phyloP scores from a whole-genome alignment of 2,888 invertebrate genomes.

The Drosophila cognata region DNA sequence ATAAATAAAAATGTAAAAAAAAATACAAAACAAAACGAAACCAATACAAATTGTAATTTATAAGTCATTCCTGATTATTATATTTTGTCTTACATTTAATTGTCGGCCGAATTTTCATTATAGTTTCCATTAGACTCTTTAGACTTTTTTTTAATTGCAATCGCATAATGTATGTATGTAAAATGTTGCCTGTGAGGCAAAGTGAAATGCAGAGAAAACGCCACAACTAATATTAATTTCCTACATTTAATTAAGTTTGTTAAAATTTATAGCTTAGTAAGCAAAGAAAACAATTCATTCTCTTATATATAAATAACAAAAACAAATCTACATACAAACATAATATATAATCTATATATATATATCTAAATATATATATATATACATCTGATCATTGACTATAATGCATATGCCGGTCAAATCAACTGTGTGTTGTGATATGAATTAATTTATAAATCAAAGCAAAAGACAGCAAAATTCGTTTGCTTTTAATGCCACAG shows the following conservation, averaged over 20 bases:
- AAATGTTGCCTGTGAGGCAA: slow-evolving; percentile 69
- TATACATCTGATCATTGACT: slow-evolving; percentile 41
- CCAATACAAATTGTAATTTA: slow-evolving; percentile 48
- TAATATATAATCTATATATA: slow-evolving; percentile 28
- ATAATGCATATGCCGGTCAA: slow-evolving; percentile 63
- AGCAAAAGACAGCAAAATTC: slow-evolving; percentile 42
- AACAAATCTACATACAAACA: slow-evolving; percentile 32
- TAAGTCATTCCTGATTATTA: slow-evolving; percentile 75
- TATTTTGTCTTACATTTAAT: slow-evolving; percentile 41
- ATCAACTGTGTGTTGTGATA: slow-evolving; percentile 81
- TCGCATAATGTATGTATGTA: slow-evolving; percentile 32
- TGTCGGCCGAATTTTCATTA: slow-evolving; percentile 22
- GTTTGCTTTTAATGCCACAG: slow-evolving; percentile 43
- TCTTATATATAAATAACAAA: slow-evolving; percentile 33
- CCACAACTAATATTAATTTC: slow-evolving; percentile 77
- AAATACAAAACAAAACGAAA: slow-evolving; percentile 43
- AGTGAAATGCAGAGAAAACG: slow-evolving; percentile 48
- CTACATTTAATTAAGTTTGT: slow-evolving; percentile 75
- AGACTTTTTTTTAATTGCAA: slow-evolving; percentile 9
- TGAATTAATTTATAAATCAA: slow-evolving; percentile 75
- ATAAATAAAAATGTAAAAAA: slow-evolving; percentile 24
- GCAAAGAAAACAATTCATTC: slow-evolving; percentile 63
- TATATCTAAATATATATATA: slow-evolving; percentile 24
- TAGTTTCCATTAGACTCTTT: slow-evolving; percentile 13
- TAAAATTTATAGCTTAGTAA: slow-evolving; percentile 72